Conservation (phyloP, 1,140 invertebrate species). For the Drosophila ohnishii region DNA sequence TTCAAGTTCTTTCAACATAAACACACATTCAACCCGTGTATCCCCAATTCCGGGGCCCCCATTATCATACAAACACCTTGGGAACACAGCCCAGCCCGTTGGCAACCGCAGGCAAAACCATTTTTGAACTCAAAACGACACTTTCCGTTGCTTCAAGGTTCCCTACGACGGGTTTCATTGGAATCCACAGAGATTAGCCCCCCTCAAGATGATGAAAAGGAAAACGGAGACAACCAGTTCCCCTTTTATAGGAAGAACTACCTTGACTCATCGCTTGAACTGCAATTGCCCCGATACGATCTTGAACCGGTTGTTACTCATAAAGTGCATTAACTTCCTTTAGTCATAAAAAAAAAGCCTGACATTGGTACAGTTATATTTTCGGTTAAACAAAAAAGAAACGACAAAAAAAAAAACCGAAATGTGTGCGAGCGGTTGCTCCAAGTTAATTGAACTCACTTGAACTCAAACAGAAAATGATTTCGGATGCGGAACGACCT, state of each 20-base stretch:
- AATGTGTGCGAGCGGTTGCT: slow-evolving; percentile 35
- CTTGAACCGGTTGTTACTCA: slow-evolving; percentile 51
- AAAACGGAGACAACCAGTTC: slow-evolving; percentile 18
- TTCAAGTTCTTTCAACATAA: slow-evolving; percentile 1
- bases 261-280: slow-evolving; percentile 72
- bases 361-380: slow-evolving; percentile 78
- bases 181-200: slow-evolving; percentile 20
- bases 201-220: slow-evolving; percentile 4
- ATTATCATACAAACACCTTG: slow-evolving; percentile 17
- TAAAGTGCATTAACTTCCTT: slow-evolving; percentile 75
- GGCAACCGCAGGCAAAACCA: not conserved
- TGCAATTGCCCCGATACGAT: slow-evolving; percentile 19
- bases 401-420: slow-evolving; percentile 18
- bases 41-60: not conserved
- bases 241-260: slow-evolving; percentile 35
- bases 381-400: slow-evolving; percentile 31
- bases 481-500: slow-evolving; percentile 75
- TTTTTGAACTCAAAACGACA: slow-evolving; percentile 13
- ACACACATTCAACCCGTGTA: not conserved
- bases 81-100: not conserved
- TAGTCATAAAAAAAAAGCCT: slow-evolving; percentile 60
- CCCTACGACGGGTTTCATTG: slow-evolving; percentile 2
- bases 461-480: slow-evolving; percentile 59
- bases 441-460: slow-evolving; percentile 74
- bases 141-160: slow-evolving; percentile 33